These are phyloP conservation scores for Neoseiulus cucumeris DNA, from an alignment of 1,140 invertebrate species.

Conservation along the genomic window DNA sequence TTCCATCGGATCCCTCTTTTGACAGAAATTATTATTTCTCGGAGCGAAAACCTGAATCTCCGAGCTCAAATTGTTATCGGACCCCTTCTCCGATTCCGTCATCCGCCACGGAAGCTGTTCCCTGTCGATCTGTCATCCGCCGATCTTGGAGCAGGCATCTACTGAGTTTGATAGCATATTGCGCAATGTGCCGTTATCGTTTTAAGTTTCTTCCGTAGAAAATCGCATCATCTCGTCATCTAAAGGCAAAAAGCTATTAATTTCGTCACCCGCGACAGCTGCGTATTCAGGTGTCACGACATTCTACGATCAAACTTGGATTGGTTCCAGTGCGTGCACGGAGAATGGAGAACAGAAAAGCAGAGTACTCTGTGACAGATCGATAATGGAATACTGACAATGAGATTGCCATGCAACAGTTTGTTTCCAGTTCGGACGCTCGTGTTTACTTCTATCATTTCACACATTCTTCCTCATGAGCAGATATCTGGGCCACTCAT, in stretches of 20 bases:
- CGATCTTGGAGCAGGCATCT: neutral
- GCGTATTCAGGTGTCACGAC: too few relatives aligned
- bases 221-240: neutral
- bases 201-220: neutral
- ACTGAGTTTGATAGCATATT: neutral
- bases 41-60: neutral
- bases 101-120: neutral
- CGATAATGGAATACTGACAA: too few relatives aligned
- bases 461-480: too few relatives aligned
- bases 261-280: neutral
- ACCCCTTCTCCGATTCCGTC: neutral
- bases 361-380: too few relatives aligned
- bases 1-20: neutral
- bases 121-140: neutral
- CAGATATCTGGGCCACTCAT: too few relatives aligned
- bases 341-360: too few relatives aligned
- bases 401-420: too few relatives aligned
- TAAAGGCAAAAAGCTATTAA: neutral
- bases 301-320: too few relatives aligned
- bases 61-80: neutral
- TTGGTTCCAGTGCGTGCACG: too few relatives aligned
- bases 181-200: neutral
- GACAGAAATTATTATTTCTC: neutral
- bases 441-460: too few relatives aligned
- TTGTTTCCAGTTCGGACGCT: too few relatives aligned